Base-by-base conservation (phyloP, 2,797 vertebrate genomes). In the Artibeus jamaicensis region DNA sequence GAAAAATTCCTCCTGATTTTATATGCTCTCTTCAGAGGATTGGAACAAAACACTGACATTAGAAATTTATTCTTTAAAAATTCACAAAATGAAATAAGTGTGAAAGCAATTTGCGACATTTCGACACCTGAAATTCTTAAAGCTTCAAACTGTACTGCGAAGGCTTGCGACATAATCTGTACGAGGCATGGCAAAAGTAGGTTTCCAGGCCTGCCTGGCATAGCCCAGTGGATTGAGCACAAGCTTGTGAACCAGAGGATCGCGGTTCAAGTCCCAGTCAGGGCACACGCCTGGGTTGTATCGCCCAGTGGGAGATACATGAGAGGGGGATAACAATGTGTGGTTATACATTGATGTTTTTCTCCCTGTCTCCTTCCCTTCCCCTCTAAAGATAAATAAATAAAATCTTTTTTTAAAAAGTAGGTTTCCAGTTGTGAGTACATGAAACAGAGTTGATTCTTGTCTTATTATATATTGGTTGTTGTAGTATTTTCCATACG, bases 1-100 rank as follows among this genome's bases (percentile, higher is more conserved):
- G 18, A 94, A 93, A 74, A 95, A 77, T 88, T 70, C 44, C 65
- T 88, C 85, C 86, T 97, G 84, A 92, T 93, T 95, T 86, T 88
- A 29, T 93, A 26, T 74, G 55, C 34, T 87, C 6, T 90, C 78
- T 92, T 97, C 39, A 89, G 78, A 86, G 50, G 48, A 62, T 70
- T 84, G n/a, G 85, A 88, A 73, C 18, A 59, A 89, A 85, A 71
- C 42, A 81, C 90, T 46, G 81, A 78, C 93, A 91, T 88, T 73
- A 84, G 89, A 86, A 71, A 86, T 83, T 10, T 74, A 42, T 88
- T 86, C 57, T 92, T 84, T 55, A 62, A 74, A 74, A 95, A 90
- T 91, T 55, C 65, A 89, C 70, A 74, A 83, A 85, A 78, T 34
- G 62, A 74, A 93, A 32, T 18, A 42, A 89, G 16, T 9, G 9